These are phyloP conservation scores for Ranitomeya imitator DNA, from an alignment of 2,113 vertebrate species.

Conservation along the genomic window DNA sequence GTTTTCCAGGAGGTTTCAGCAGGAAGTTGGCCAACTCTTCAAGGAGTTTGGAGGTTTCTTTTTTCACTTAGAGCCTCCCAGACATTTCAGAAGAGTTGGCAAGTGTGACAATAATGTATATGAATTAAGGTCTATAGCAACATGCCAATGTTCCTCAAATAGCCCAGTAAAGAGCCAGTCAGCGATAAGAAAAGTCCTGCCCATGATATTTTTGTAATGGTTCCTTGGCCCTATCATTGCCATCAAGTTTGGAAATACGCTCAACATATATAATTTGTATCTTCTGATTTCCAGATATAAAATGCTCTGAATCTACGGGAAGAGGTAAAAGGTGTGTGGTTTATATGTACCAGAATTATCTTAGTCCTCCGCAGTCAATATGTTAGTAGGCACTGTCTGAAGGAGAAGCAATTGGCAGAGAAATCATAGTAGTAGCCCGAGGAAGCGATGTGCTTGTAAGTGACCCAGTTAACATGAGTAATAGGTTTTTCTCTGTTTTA, in stretches of 20 bases:
- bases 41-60: too few species aligned
- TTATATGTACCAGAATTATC: background rate
- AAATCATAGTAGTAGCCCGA: constrained; percentile 4
- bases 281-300: background rate
- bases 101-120: too few species aligned
- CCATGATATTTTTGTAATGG: too few species aligned
- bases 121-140: too few species aligned
- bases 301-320: background rate
- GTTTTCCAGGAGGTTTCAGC: too few species aligned
- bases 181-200: too few species aligned
- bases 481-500: constrained; percentile 23
- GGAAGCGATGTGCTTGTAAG: constrained; percentile 1
- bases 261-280: background rate
- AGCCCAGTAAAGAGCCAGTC: too few species aligned
- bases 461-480: constrained; percentile 24
- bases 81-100: too few species aligned
- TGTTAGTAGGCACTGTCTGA: background rate
- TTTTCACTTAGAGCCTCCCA: too few species aligned
- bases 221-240: too few species aligned
- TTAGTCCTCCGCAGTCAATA: background rate
- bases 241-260: background rate
- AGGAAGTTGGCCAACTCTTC: too few species aligned
- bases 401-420: constrained; percentile 2
- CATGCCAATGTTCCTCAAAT: too few species aligned
- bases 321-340: background rate